Evolutionary conservation across 2,113 vertebrate genomes (phyloP).

Genomic region (Mus spicilegus): DNA sequence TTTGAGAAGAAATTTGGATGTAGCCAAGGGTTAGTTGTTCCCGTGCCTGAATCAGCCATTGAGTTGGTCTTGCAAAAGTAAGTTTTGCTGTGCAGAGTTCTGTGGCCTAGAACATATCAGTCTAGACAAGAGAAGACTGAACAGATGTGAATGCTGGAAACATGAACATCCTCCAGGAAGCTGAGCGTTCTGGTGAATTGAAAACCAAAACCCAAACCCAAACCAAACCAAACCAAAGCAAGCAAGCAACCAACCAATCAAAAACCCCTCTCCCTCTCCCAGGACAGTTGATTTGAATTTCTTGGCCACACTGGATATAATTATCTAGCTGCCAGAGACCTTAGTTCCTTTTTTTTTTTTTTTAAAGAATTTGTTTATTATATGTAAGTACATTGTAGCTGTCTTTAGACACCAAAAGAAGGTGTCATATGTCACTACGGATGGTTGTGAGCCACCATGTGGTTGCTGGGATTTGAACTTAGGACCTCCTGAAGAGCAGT

Average conservation of each 20-base stretch:
- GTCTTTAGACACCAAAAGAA: too few species aligned
- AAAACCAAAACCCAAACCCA: neutral
- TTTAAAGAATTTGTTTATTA: too few species aligned
- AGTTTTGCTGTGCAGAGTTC: neutral
- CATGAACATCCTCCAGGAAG: neutral
- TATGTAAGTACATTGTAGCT: too few species aligned
- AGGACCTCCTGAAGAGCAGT: too few species aligned
- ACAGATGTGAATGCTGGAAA: neutral
- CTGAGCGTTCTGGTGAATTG: neutral
- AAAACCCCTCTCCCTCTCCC: neutral
- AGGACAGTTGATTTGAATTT: neutral
- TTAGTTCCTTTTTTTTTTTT: neutral
- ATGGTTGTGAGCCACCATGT: too few species aligned
- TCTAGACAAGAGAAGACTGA: neutral
- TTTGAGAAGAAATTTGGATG: slow-evolving; percentile 43
- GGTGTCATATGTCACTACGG: too few species aligned
- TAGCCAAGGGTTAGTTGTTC: neutral
- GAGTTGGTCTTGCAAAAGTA: slow-evolving; percentile 3
- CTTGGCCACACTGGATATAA: neutral
- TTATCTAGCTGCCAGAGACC: neutral
- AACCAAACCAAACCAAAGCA: neutral
- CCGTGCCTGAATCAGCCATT: neutral
- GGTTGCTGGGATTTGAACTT: too few species aligned
- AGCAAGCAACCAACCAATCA: neutral
- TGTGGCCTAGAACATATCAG: neutral